Conservation (phyloP, 2,888 invertebrate genomes). For the Scaptomyza polygonia region DNA sequence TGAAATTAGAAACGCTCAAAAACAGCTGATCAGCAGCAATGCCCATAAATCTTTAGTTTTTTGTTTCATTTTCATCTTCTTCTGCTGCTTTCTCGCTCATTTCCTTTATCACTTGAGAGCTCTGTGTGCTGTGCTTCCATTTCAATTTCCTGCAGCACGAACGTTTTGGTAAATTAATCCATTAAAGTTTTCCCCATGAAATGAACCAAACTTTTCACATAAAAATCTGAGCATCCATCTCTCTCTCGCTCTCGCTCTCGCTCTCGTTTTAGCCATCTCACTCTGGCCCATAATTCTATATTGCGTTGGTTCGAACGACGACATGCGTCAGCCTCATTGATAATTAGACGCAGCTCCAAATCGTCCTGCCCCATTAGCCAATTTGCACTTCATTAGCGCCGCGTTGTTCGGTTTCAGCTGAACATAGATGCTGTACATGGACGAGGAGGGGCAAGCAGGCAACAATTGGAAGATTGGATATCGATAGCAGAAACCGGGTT, state of each 20-base stretch:
- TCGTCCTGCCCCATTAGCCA: conserved; percentile 61
- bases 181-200: conserved; percentile 75
- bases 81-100: not conserved
- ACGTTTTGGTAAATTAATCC: conserved; percentile 75
- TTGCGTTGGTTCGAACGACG: conserved; percentile 21
- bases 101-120: conserved; percentile 21
- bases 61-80: not conserved
- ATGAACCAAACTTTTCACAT: conserved; percentile 75
- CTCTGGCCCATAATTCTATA: conserved; percentile 32
- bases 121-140: conserved; percentile 44
- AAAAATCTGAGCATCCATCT: conserved; percentile 50
- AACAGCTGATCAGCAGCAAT: conserved; percentile 60
- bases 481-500: conserved; percentile 21
- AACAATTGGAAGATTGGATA: not conserved
- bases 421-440: not conserved
- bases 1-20: conserved; percentile 55
- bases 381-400: conserved; percentile 76
- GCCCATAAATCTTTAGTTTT: conserved; percentile 66
- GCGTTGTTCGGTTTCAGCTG: conserved; percentile 36
- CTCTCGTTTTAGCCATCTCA: conserved; percentile 1
- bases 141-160: conserved; percentile 73
- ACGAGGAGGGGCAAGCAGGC: not conserved
- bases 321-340: conserved; percentile 57
- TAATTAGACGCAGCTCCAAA: conserved; percentile 59
- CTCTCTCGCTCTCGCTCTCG: conserved; percentile 4